phyloP scores from a whole-genome alignment of 2,797 vertebrate species.

The Menidia menidia region DNA sequence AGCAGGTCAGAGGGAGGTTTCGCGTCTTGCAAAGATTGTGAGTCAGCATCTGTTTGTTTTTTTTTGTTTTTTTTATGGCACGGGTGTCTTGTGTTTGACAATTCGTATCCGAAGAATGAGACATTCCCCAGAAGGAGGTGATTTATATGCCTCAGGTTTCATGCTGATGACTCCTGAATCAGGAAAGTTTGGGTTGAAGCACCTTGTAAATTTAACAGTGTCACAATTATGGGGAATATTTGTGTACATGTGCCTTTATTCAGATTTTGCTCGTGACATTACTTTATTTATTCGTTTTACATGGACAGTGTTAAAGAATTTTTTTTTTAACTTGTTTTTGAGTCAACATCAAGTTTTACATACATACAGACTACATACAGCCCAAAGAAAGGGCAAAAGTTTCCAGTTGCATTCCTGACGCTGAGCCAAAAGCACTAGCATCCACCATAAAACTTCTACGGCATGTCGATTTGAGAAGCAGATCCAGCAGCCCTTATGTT shows the following conservation, averaged over 20 bases:
- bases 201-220: neutral
- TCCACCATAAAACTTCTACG: neutral
- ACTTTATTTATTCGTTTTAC: too few species aligned
- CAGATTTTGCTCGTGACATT: neutral
- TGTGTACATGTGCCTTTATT: neutral
- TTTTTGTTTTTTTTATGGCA: slow-evolving; percentile 8
- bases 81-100: slow-evolving; percentile 13
- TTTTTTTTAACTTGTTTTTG: neutral
- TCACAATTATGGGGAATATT: neutral
- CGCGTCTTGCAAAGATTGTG: neutral
- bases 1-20: slow-evolving; percentile 1
- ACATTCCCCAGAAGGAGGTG: neutral
- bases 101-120: slow-evolving; percentile 8
- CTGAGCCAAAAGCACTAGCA: slow-evolving; percentile 1
- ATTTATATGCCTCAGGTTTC: neutral
- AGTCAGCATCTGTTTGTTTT: slow-evolving; percentile 20
- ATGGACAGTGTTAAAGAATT: too few species aligned
- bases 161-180: neutral
- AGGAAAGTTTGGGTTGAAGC: neutral
- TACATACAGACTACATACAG: too few species aligned
- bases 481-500: slow-evolving; percentile 10
- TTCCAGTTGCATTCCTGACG: neutral
- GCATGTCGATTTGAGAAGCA: slow-evolving; percentile 14
- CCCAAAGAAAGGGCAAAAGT: neutral
- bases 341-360: neutral